A percentile compares a stretch with the other conserved stretches of the same genome.
Conservation (phyloP, 1,140 invertebrate genomes). For the Pemphigus obesinymphae region DNA sequence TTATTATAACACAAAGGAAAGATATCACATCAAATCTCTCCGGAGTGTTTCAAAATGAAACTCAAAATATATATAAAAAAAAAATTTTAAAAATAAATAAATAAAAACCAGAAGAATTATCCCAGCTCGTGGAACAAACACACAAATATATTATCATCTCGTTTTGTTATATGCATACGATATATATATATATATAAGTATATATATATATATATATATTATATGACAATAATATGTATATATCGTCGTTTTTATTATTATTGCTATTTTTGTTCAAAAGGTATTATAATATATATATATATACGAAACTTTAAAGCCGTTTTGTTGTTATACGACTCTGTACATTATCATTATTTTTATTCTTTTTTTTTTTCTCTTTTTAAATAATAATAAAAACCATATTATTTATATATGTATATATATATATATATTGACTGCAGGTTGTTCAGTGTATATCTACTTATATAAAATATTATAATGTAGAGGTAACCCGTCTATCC, state of each 20-base stretch:
- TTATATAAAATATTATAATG: too few relatives aligned
- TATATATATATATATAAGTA: neutral
- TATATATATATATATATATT: neutral
- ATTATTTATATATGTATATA: constrained; percentile 31
- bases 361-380: constrained; percentile 13
- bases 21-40: neutral
- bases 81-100: too few relatives aligned
- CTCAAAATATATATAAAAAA: neutral
- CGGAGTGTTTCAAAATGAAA: neutral
- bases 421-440: neutral
- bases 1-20: neutral
- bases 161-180: constrained; percentile 1
- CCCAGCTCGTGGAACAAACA: neutral
- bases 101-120: neutral
- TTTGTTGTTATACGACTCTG: constrained; percentile 37
- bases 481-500: too few relatives aligned
- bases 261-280: constrained; percentile 42
- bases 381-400: constrained; percentile 25
- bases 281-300: too few relatives aligned
- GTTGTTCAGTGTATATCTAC: neutral
- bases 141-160: neutral
- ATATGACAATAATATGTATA: neutral
- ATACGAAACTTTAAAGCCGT: constrained; percentile 20
- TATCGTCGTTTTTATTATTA: constrained; percentile 38
- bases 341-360: constrained; percentile 36